phyloP scores from a whole-genome alignment of 2,888 invertebrate genomes.

The Perizoma flavofasciatum region DNA sequence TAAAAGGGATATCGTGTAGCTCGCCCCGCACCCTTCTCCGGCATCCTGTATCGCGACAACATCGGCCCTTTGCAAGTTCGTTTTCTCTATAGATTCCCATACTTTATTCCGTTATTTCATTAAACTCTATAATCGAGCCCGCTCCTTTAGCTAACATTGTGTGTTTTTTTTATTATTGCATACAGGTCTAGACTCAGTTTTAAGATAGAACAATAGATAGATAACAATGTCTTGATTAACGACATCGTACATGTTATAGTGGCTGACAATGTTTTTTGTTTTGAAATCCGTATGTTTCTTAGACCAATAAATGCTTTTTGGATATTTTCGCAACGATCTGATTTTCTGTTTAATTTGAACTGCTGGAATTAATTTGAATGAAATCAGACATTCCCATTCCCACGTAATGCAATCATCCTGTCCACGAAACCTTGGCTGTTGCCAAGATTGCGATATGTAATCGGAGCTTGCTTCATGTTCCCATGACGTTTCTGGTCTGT shows the following conservation, averaged over 20 bases:
- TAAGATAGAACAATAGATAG: no score
- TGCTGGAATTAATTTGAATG: conserved; percentile 14
- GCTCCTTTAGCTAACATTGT: background rate
- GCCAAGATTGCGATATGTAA: conserved; percentile 54
- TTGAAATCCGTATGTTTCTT: conserved; percentile 23
- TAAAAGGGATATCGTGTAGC: conserved; percentile 83
- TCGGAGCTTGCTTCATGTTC: conserved; percentile 61
- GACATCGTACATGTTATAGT: conserved; percentile 13
- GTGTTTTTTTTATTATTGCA: no score
- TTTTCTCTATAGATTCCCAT: background rate
- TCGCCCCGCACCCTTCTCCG: conserved; percentile 57
- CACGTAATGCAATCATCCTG: conserved; percentile 26
- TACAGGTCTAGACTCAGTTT: no score
- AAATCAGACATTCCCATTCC: conserved; percentile 25
- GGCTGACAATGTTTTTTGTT: conserved; percentile 30
- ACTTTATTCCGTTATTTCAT: no score
- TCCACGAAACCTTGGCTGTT: conserved; percentile 23
- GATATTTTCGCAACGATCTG: conserved; percentile 23
- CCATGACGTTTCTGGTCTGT: conserved; percentile 77
- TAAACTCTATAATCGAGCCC: background rate
- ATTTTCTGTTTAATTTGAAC: conserved; percentile 25
- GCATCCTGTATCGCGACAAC: conserved; percentile 70
- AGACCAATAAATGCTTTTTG: conserved; percentile 27
- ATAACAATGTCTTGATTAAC: conserved; percentile 24
- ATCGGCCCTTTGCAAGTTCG: conserved; percentile 44